Base-by-base conservation (phyloP, 2,797 vertebrate species). In the Lepus townsendii region DNA sequence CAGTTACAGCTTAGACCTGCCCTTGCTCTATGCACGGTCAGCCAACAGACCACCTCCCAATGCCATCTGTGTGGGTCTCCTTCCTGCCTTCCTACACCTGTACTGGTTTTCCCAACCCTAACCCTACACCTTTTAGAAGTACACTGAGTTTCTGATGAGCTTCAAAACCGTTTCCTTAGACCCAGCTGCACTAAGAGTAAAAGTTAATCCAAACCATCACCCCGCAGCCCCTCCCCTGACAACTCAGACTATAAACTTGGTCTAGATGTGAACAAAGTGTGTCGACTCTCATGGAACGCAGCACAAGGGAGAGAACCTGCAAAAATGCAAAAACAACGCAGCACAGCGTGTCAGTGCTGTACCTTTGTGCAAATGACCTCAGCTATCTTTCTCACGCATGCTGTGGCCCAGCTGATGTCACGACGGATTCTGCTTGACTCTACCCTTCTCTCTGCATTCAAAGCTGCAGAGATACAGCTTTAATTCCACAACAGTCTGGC, bases 341-440 rank as follows among this genome's bases (percentile, higher is more conserved):
- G 92, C 52, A 80, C 65, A 93, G 93, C 95, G 94, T 93, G 69
- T 88, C 88, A 95, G 77, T 19, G 83, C 96, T 97, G 96, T 97
- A 96, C 95, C 95, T 97, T 97, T 96, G 96, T 83, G 94, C 92
- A 97, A 98, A 97, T 95, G 96, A 98, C 97, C 97, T 97, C 97
- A 92, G 79, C 91, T 93, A 96, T 95, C 97, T 92, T 93, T 96
- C 89, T 95, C 83, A 90, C 2, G 66, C 83, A 84, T 92, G 92
- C 72, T 66, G 69, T 82, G 93, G 95, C 92, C 42, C 65, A 85
- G 69, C 38, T 79, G 85, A 95, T n/a, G 13, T 19, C 20, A 88
- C 79, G 72, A 69, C 35, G 54, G 73, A 85, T 87, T 79, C 93
- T 20, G 38, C 54, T 83, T 90, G 82, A 52, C 38, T 62, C 87